Base-by-base conservation (phyloP, 2,797 vertebrate genomes). In the Brachyalestes nurse region DNA sequence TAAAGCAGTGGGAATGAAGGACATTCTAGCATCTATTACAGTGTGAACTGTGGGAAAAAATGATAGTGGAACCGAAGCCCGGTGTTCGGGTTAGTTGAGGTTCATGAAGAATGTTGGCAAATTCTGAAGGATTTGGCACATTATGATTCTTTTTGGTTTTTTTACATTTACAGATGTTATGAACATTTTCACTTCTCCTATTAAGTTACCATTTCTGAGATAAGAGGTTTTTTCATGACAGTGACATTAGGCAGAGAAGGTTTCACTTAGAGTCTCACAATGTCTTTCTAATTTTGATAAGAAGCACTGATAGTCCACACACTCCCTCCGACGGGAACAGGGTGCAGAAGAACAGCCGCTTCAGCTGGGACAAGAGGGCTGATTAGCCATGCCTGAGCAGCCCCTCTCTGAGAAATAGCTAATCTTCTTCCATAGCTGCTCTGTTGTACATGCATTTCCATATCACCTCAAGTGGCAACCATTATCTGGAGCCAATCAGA, bases 401-500 rank as follows among this genome's bases (percentile, higher is more conserved):
- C n/a, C 38, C 14, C 67, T 74, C 81, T 74, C 55, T 51, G 17
- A 66, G 8, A 72, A 76, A 42, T 16, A 69, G 61, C 65, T 83
- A 67, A 86, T 81, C 72, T 49, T 57, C 66, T 81, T n/a, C 53
- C n/a, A 70, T 45, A 64, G 64, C 34, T 45, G 57, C 64, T 70
- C 10, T 28, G 17, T 58, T 34, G 14, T 28, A 28, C n/a, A 34
- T 62, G 55, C 71, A 75, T 78, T 71, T 84, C 70, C 65, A 51
- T 51, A 42, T 74, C 74, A 58, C 66, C 80, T 77, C 73, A 84
- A 83, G 83, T 83, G 75, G 67, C 75, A 67, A 4, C 71, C 72
- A 79, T 84, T 86, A 86, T 83, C 83, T 73, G 69, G 57, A 25
- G 53, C 74, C 80, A 82, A 86, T 86, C 85, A 82, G 77, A 65